A percentile compares a stretch with the other conserved stretches of the same genome.
Evolutionary conservation across 2,888 invertebrate genomes (phyloP).

Genomic region (Pandemis heparana): DNA sequence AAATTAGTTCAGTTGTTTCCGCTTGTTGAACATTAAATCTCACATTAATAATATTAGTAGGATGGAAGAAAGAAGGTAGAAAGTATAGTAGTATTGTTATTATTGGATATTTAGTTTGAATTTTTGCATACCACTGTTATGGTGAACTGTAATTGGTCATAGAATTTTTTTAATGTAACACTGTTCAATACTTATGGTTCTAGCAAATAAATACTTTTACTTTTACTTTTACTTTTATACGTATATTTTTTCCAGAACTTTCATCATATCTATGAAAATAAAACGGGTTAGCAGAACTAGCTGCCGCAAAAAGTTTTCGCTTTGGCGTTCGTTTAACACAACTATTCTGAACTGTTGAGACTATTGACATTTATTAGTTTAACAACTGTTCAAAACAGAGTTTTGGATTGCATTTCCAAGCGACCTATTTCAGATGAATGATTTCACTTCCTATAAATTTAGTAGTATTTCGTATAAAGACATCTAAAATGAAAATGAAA

Average conservation of each 20-base stretch:
- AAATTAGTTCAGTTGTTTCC: no score
- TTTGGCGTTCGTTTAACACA: slow-evolving; percentile 16
- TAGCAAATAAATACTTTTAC: no score
- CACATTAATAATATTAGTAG: no score
- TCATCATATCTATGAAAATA: neutral
- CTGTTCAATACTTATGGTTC: no score
- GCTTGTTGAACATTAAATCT: no score
- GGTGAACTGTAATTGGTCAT: no score
- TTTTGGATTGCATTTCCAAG: slow-evolving; percentile 34
- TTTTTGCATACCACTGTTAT: no score
- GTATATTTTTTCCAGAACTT: neutral
- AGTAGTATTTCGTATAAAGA: neutral
- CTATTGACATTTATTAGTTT: slow-evolving; percentile 39
- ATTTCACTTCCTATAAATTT: slow-evolving; percentile 10
- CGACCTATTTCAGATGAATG: slow-evolving; percentile 14
- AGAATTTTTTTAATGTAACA: no score
- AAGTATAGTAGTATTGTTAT: no score
- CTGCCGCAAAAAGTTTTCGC: slow-evolving; percentile 8
- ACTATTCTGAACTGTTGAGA: slow-evolving; percentile 28
- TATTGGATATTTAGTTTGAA: no score
- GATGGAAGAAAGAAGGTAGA: neutral
- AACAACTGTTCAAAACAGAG: slow-evolving; percentile 26
- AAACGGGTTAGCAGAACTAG: neutral
- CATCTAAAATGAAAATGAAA: no score
- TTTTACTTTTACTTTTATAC: neutral